Evolutionary conservation across 2,113 vertebrate species (phyloP), one percentile per base, ranked within the genome.

Genomic region (Tursiops truncatus): DNA sequence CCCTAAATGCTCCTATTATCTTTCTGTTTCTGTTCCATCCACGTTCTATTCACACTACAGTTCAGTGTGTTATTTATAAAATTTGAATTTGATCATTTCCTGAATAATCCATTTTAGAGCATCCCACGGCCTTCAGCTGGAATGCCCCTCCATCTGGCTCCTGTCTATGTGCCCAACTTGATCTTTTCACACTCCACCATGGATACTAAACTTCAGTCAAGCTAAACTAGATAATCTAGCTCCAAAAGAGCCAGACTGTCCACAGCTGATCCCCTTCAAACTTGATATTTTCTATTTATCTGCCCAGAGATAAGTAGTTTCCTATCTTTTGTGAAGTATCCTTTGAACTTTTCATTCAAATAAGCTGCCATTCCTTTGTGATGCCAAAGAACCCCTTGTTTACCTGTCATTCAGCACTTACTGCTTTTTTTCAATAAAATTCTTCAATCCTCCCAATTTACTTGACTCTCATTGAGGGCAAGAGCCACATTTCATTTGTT

Each of bases 221-320:
- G 70, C 4, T 63, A 15, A 60, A 23, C 21, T 31, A 41, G n/a
- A 63, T 62, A 11, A 84, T 9, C 31, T 62, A 21, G 12, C 5
- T 62, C 2, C 0, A 25, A 13, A 77, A 18, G 14, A 25, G 13
- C 1, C 28, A 26, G n/a, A 21, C 1, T 26, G 1, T 63, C 53
- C 60, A 63, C 2, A 18, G 11, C 2, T n/a, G 38, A 12, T 47
- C 8, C 8, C 17, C 25, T 74, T 93, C 25, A 82, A 60, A 76
- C 13, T 47, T 23, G 5, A 50, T 38, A 50, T 26, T 76, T 89
- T 76, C 9, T 28, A 44, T 70, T 33, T 38, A 50, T n/a, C 33
- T 62, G 20, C 25, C 3, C 10, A 25, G 77, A 84, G 7, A 33
- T 67, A n/a, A 68, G 4, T 50, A 28, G 3, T 62, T 74, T 84